Base-by-base conservation (phyloP, 2,888 invertebrate genomes). In the Chrysolina americana region DNA sequence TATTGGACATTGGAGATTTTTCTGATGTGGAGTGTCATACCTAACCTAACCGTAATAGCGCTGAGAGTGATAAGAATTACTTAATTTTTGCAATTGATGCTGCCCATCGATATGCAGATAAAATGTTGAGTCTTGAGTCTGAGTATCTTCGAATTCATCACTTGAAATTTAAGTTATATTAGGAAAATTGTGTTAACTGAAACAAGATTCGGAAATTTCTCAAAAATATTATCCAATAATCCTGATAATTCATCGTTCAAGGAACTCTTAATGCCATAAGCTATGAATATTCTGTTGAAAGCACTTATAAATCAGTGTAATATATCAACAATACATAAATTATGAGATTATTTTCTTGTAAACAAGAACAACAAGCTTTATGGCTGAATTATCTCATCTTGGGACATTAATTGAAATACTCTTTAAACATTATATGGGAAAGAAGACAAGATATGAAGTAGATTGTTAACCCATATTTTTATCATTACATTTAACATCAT, bases 341-440 rank as follows among this genome's bases (percentile, higher is more conserved):
- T 23, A 56, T 56, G 23, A 6, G 23, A 21, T 21, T 56, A 10
- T 56, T 23, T 56, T 15, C 56, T 13, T 56, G 56, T 56, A 56
- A 56, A 56, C 56, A 56, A 48, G 56, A 56, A 56, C 19, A 56
- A 56, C 56, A 56, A 56, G 56, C 15, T 23, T 21, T 56, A 56
- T 21, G 0, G 56, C 56, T 56, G 56, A 56, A 56, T 56, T 56
- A 56, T 56, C 56, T 56, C 23, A 56, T 11, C 23, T 56, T 19
- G 23, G 11, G 56, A 56, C 56, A 56, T 56, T 56, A 56, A 56
- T 56, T 56, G 56, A 56, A 56, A 56, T 56, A 23, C 23, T 11
- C 56, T 15, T 23, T 56, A 56, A 19, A 56, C 23, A 21, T 56
- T 23, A 56, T 56, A 48, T 48, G 17, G 48, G 17, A 48, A 17